Conservation (phyloP, 2,888 invertebrate species). For the Callyntrura guangdongensis region DNA sequence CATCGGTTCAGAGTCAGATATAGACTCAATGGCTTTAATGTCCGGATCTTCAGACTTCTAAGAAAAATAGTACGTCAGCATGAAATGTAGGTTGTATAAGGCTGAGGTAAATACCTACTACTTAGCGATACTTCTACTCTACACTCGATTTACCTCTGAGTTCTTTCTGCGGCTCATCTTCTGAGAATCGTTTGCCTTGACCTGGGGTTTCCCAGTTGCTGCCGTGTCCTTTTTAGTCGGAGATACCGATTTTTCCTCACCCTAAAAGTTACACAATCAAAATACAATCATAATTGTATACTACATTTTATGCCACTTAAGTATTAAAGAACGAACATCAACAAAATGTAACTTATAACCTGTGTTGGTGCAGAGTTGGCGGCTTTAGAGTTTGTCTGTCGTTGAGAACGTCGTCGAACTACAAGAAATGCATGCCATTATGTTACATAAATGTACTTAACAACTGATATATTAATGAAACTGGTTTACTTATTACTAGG, state of each 20-base stretch:
- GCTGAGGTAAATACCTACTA: too few species aligned
- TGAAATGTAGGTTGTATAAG: background rate
- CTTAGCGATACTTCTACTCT: too few species aligned
- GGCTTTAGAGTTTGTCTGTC: slow-evolving; percentile 56
- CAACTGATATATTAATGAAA: slow-evolving; percentile 14
- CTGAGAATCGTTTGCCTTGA: slow-evolving; percentile 46
- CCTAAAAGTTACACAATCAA: slow-evolving; percentile 22
- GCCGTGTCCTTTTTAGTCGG: slow-evolving; percentile 31
- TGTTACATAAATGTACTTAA: background rate
- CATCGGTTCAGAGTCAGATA: slow-evolving; percentile 71
- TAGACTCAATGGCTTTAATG: slow-evolving; percentile 54
- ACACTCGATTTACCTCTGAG: slow-evolving; percentile 71
- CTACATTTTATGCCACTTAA: too few species aligned
- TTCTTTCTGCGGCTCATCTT: slow-evolving; percentile 70
- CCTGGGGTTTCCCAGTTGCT: slow-evolving; percentile 26
- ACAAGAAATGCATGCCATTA: background rate
- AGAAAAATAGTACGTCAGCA: background rate
- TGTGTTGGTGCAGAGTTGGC: slow-evolving; percentile 20
- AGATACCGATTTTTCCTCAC: slow-evolving; percentile 40
- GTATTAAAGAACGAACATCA: too few species aligned
- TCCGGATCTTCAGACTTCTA: slow-evolving; percentile 62
- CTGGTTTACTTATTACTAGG: slow-evolving; percentile 68
- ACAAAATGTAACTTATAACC: slow-evolving; percentile 13
- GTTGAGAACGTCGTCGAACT: slow-evolving; percentile 69
- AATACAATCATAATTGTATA: too few species aligned